Conservation (phyloP, 2,888 invertebrate species). For the Argyra leucocephala region DNA sequence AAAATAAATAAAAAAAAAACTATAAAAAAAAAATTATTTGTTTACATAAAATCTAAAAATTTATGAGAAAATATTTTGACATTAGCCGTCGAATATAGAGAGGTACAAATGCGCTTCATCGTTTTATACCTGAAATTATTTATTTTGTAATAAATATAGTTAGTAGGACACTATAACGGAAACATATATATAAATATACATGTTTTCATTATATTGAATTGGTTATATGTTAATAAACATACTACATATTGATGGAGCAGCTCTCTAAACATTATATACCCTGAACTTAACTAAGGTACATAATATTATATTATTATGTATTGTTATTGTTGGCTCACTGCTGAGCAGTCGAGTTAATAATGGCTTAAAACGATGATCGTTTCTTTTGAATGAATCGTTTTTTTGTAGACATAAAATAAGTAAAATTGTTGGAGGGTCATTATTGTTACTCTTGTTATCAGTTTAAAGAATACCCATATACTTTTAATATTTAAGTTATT, state of each 20-base stretch:
- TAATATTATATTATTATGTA: not conserved
- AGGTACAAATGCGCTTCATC: not conserved
- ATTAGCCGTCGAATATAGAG: not conserved
- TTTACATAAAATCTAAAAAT: not conserved
- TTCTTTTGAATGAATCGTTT: not conserved
- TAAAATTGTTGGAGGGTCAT: not conserved
- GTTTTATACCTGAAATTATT: not conserved
- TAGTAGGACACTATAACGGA: too few relatives aligned
- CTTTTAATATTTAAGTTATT: too few relatives aligned
- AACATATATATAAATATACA: too few relatives aligned
- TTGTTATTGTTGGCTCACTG: not conserved
- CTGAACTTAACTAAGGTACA: too few relatives aligned
- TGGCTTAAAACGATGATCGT: not conserved
- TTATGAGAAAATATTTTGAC: slow-evolving; percentile 4
- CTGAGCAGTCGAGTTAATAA: slow-evolving; percentile 4
- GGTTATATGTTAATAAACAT: too few relatives aligned
- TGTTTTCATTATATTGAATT: too few relatives aligned
- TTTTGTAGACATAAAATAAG: not conserved
- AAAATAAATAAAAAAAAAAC: not conserved
- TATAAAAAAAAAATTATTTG: not conserved
- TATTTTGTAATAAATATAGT: too few relatives aligned
- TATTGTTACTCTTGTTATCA: not conserved
- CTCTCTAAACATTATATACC: too few relatives aligned
- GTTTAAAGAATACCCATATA: not conserved
- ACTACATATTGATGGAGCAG: too few relatives aligned